phyloP scores from a whole-genome alignment of 2,113 vertebrate genomes.

The Stigmatopora nigra region DNA sequence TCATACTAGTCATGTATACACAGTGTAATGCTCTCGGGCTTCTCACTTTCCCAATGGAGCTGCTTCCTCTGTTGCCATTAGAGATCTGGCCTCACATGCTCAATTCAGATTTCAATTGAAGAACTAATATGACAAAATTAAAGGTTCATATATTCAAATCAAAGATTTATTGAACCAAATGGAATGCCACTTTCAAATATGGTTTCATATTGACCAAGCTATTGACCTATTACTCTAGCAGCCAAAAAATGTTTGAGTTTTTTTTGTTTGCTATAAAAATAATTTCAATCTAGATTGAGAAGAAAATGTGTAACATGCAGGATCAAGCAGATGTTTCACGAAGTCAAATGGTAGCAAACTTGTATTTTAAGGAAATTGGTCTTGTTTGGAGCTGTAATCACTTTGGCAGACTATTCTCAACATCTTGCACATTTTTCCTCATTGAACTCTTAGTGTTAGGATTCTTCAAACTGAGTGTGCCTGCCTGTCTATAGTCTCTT shows the following conservation, averaged over 20 bases:
- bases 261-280: background rate
- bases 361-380: background rate
- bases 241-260: background rate
- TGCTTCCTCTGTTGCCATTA: constrained; percentile 6
- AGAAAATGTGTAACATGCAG: too few species aligned
- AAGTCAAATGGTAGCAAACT: too few species aligned
- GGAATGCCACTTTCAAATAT: constrained; percentile 60
- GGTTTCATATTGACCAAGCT: constrained; percentile 42
- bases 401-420: background rate
- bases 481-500: background rate
- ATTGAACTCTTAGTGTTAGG: background rate
- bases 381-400: background rate
- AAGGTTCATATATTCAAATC: constrained; percentile 51
- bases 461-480: background rate
- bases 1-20: constrained; percentile 23
- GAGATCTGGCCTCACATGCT: background rate
- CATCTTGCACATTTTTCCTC: background rate
- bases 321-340: too few species aligned
- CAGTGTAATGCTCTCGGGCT: constrained; percentile 7
- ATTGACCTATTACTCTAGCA: too few species aligned
- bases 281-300: background rate
- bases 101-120: background rate
- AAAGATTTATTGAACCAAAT: constrained; percentile 49
- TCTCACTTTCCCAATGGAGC: constrained; percentile 22
- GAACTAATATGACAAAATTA: constrained; percentile 5